Evolutionary conservation across 2,888 invertebrate genomes (phyloP), one percentile per base, ranked within the genome.

Genomic region (Cantharis lateralis): DNA sequence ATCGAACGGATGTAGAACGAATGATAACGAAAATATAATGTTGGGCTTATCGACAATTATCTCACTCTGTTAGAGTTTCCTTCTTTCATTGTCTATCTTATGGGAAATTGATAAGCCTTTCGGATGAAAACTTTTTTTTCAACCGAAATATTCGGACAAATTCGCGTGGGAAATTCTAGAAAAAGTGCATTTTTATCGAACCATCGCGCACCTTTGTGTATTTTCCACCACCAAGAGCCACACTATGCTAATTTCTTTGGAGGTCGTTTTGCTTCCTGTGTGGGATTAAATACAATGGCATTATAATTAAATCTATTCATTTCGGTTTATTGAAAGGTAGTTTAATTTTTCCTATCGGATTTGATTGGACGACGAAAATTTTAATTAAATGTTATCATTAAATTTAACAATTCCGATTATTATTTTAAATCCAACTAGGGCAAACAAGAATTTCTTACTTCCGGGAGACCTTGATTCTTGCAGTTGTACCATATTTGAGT

Each of bases 231-330:
- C 48, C 48, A 48, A n/a, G n/a, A 48, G n/a, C n/a, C 7, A 66
- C 64, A 66, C 9, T 62, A 76, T 72, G 75, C 62, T 76, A 72
- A 76, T 72, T 76, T 66, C 18, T 66, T 64, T 76, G 72, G 72
- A 76, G 76, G 76, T 76, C 76, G 69, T 70, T 18, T 66, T 48
- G 70, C 69, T 72, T 76, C 76, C 76, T 28, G 76, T 76, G 72
- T 76, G 61, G 76, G 70, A 69, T 63, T 70, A 76, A 18, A 24
- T 20, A 72, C 76, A 76, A 72, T 72, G 70, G 64, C 64, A 10
- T 13, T 70, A 48, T 69, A 76, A 72, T 76, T 76, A 76, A 76
- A 28, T 72, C 72, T 66, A 76, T 76, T 72, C 72, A 72, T 72
- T 48, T 48, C n/a, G 48, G n/a, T 48, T 48, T 48, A 48, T 48